Percentiles rank a stretch among this genome's conserved stretches.
These are phyloP conservation scores for Rhodophaea formosa DNA, from an alignment of 2,888 invertebrate species.

Conservation along the genomic window DNA sequence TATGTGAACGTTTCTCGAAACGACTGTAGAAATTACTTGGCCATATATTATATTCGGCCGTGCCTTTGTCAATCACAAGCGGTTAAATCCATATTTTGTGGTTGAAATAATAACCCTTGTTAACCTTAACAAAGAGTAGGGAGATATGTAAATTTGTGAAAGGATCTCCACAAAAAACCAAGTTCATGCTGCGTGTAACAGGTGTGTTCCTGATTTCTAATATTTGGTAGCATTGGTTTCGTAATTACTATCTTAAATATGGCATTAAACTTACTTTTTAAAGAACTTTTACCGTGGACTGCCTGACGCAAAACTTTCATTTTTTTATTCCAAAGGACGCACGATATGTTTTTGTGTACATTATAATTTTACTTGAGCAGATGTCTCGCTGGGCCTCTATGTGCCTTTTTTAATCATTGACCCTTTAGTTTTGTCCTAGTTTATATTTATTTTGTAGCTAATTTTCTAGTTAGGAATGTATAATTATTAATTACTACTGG, in stretches of 20 bases:
- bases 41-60: conserved; percentile 47
- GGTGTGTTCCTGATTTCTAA: conserved; percentile 73
- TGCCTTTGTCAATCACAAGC: conserved; percentile 70
- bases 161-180: conserved; percentile 67
- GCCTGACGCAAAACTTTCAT: conserved; percentile 57
- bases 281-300: conserved; percentile 50
- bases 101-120: conserved; percentile 76
- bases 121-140: conserved; percentile 66
- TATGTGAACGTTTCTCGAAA: conserved; percentile 45
- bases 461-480: no score
- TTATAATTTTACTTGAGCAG: conserved; percentile 26
- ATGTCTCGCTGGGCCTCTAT: conserved; percentile 2
- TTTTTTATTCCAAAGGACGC: conserved; percentile 44
- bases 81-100: conserved; percentile 69
- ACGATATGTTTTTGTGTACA: conserved; percentile 18
- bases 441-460: not conserved
- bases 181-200: conserved; percentile 64
- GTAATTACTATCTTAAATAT: conserved; percentile 59
- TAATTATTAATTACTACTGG: no score
- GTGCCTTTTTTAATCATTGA: not conserved
- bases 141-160: conserved; percentile 75
- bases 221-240: conserved; percentile 49
- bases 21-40: conserved; percentile 48
- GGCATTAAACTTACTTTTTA: conserved; percentile 49
- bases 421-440: not conserved